Evolutionary conservation across 2,113 vertebrate genomes (phyloP).

Genomic region (Epinephelus moara): DNA sequence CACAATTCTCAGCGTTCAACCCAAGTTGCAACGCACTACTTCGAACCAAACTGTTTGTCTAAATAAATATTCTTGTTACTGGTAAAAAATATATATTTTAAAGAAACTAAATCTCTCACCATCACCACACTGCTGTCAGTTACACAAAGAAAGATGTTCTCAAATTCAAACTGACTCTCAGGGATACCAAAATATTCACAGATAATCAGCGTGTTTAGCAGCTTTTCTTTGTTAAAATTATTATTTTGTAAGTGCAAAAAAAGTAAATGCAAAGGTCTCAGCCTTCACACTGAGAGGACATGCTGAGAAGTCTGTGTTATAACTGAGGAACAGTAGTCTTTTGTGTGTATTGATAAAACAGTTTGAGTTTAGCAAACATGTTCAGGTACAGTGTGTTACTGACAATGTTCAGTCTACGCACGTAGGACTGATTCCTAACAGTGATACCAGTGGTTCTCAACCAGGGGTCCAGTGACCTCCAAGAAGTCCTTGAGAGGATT

Average conservation of each 20-base stretch:
- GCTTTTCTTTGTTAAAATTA: constrained; percentile 26
- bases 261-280: constrained; percentile 11
- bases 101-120: constrained; percentile 38
- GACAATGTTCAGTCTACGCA: neutral
- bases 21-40: neutral
- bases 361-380: constrained; percentile 2
- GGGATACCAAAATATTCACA: constrained; percentile 11
- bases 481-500: too few relatives aligned
- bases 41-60: constrained; percentile 9
- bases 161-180: constrained; percentile 35
- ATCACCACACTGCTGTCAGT: constrained; percentile 8
- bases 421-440: neutral
- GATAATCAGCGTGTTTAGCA: constrained; percentile 34
- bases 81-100: constrained; percentile 6
- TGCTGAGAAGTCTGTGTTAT: neutral
- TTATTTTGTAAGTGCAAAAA: constrained; percentile 26
- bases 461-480: too few relatives aligned
- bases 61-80: constrained; percentile 64
- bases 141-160: constrained; percentile 36
- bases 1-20: constrained; percentile 12
- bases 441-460: too few relatives aligned
- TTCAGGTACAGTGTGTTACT: constrained; percentile 11
- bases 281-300: neutral
- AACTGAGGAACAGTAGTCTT: neutral
- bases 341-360: constrained; percentile 9